Conservation (phyloP, 2,888 invertebrate genomes). For the Stenolophus ochropezus region DNA sequence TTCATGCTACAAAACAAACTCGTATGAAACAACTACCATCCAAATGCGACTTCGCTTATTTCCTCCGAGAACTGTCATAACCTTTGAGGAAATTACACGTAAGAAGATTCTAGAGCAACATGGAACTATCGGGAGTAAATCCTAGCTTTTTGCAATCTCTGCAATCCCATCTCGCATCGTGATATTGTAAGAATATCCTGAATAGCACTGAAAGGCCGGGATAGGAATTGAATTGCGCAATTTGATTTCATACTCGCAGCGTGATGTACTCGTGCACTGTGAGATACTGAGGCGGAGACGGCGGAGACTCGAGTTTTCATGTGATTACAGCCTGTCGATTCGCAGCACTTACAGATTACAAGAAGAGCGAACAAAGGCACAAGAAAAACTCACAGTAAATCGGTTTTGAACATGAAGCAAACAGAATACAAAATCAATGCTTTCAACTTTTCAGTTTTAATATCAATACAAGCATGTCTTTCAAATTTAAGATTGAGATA, state of each 20-base stretch:
- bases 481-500: too few relatives aligned
- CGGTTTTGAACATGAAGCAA: neutral
- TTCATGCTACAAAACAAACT: too few relatives aligned
- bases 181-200: neutral
- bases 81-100: too few relatives aligned
- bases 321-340: neutral
- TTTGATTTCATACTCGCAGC: neutral
- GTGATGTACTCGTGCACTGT: neutral
- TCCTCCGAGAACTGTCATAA: too few relatives aligned
- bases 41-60: too few relatives aligned
- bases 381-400: neutral
- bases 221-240: neutral
- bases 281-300: neutral
- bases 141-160: too few relatives aligned
- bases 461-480: too few relatives aligned
- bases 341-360: neutral
- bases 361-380: neutral
- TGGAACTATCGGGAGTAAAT: too few relatives aligned
- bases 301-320: neutral
- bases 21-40: too few relatives aligned
- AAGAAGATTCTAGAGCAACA: too few relatives aligned
- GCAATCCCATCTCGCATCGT: too few relatives aligned
- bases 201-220: neutral
- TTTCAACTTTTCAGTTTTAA: too few relatives aligned
- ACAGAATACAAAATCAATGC: neutral